A percentile compares a stretch with the other conserved stretches of the same genome.
Conservation (phyloP, 2,797 vertebrate species). For the Aquila chrysaetos region DNA sequence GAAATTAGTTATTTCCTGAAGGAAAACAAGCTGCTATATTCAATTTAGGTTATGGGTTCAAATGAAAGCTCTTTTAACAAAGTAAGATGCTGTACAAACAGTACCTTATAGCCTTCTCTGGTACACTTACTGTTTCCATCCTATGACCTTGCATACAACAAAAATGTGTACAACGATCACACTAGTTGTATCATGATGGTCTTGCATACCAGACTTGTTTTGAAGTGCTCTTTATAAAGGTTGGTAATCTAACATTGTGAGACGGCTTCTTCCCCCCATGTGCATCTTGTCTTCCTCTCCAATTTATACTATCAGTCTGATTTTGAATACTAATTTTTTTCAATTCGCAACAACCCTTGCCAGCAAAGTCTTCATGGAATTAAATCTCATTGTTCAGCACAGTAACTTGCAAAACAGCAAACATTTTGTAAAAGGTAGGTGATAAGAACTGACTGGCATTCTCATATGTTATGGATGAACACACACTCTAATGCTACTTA, state of each 20-base stretch:
- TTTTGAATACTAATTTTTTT: not conserved
- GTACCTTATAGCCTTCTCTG: not conserved
- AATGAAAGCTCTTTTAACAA: not conserved
- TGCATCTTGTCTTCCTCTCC: not conserved
- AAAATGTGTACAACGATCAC: not conserved
- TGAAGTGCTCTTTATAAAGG: not conserved
- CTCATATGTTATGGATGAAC: conserved; percentile 78
- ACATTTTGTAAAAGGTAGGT: not conserved
- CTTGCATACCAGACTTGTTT: not conserved
- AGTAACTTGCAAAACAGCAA: not conserved
- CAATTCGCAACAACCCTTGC: not conserved
- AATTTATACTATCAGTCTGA: not conserved
- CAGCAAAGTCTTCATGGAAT: not conserved
- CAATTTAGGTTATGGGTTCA: not conserved
- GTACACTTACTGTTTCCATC: conserved; percentile 7
- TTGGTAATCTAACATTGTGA: not conserved
- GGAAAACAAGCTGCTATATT: not conserved
- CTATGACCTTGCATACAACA: not conserved
- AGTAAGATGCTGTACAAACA: not conserved
- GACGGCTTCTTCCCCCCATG: not conserved
- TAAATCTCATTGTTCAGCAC: conserved; percentile 4
- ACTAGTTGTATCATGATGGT: not conserved
- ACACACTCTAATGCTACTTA: conserved; percentile 74
- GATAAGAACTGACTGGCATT: conserved; percentile 72
- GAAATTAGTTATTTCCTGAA: not conserved